Base-by-base conservation (phyloP, 2,113 vertebrate species). In the Bagarius yarrelli region DNA sequence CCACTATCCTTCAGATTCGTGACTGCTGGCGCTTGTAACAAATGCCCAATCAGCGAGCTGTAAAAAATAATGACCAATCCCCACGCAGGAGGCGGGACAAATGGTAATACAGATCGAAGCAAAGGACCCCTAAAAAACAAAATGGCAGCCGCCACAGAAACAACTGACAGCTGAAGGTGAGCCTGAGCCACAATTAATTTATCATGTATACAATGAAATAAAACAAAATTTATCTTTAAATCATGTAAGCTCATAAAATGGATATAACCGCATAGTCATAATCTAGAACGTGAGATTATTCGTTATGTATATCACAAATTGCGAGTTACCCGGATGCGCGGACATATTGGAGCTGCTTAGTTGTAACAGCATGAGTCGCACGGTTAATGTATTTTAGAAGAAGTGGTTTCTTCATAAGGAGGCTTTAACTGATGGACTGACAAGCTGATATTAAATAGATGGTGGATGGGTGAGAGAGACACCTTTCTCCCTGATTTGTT, bases 111-210 rank as follows among this genome's bases (percentile, higher is more conserved):
- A 25, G 69, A 12, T 5, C 6, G 6, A 40, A 40, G 36, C 36
- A 40, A 40, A 40, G 36, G 36, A 40, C 36, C 36, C 36, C 6
- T 40, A 40, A 40, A 40, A 40, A 40, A 40, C 36, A 79, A 78
- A 14, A 85, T 83, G 84, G 81, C 44, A 21, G 64, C 30, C 13
- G 16, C 53, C 25, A 21, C 53, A 44, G 47, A 47, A 14, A 16
- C 55, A 66, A 2, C 30, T 36, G 59, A 56, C 15, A 11, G 13
- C 4, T 85, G 84, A 85, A 85, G 84, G 84, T 83, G 84, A 83
- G 84, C 32, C 53, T 34, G 40, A 64, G 32, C 53, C 32, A 13
- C 15, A 30, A 16, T 9, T 18, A 5, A 25, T 44, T n/a, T 47
- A 40, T 53, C 52, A 53, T 53, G 12, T 9, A 19, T 5, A 40